Percentiles rank a stretch among this genome's conserved stretches.
Conservation (phyloP, 2,888 invertebrate species). For the Campoplex capitator region DNA sequence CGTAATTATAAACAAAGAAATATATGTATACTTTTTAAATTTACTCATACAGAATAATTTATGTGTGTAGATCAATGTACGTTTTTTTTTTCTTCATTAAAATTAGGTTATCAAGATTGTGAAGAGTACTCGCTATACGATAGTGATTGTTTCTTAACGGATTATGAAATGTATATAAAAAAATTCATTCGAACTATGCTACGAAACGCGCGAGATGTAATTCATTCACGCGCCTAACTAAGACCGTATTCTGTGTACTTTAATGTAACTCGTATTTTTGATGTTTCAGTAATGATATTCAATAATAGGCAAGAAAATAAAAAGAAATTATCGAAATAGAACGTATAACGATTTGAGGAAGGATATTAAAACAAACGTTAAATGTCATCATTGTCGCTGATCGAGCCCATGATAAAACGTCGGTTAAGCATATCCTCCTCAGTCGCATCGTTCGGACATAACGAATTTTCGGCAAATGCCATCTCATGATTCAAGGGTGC, state of each 20-base stretch:
- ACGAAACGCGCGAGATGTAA: neutral
- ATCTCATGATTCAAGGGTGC: slow-evolving; percentile 75
- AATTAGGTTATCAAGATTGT: neutral
- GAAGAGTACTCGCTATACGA: neutral
- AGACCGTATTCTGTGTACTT: neutral
- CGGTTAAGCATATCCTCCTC: slow-evolving; percentile 79
- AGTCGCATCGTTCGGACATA: slow-evolving; percentile 76
- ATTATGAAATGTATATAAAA: neutral
- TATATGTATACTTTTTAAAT: slow-evolving; percentile 76
- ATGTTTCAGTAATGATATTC: neutral
- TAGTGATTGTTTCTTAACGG: neutral
- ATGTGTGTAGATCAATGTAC: slow-evolving; percentile 10
- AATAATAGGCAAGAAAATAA: neutral
- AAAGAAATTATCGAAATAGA: neutral
- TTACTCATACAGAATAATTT: slow-evolving; percentile 72
- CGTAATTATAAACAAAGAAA: slow-evolving; percentile 84
- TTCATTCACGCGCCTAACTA: neutral
- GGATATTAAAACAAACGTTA: slow-evolving; percentile 53
- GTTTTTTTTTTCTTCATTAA: neutral
- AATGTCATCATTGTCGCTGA: slow-evolving; percentile 79
- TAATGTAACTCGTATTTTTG: neutral
- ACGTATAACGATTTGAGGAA: neutral
- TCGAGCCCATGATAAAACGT: slow-evolving; percentile 78
- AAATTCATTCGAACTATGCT: neutral
- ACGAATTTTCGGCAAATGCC: slow-evolving; percentile 76